Base-by-base conservation (phyloP, 1,140 invertebrate genomes). In the Drosophila takahashii region DNA sequence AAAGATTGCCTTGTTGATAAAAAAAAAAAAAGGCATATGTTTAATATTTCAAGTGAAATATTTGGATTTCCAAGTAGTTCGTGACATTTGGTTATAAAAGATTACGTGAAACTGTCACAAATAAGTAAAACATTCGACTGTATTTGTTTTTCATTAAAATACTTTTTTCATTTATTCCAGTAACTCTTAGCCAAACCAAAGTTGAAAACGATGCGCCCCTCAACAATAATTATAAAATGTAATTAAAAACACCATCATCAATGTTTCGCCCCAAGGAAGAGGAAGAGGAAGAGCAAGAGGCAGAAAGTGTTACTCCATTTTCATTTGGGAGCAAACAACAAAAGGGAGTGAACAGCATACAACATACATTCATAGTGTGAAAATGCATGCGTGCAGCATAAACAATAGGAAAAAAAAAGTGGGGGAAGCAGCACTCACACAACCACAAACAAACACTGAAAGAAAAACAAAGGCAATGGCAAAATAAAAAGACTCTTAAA, bases 371-470 rank as follows among this genome's bases (percentile, higher is more conserved):
- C 29, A 11, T 52, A 52, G 50, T 52, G 11, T 4, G n/a, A 18
- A 18, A 52, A 36, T 52, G 29, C 29, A 34, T 22, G 56, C 42
- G 41, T 47, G 41, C 16, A 34, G 29, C 29, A 27, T 51, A 52
- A 58, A 59, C 29, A 59, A 59, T 48, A 51, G 37, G 18, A 60
- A 52, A 61, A 51, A 78, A 34, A 59, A 60, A 41, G 39, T 41
- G 3, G 37, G 39, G 13, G 13, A 18, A 42, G 16, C 26, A 16
- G 16, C 60, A 39, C 52, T 11, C 36, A 54, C 26, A 54, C 60
- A 57, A 6, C 1, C 18, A 36, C 10, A 59, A 10, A 39, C 27
- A 60, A 60, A 53, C 66, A 52, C 52, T 42, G 57, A 15, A n/a
- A 47, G 48, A 72, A 72, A 72, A 73, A 50, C 32, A 54, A 48